Conservation (phyloP, 2,797 vertebrate genomes). For the Anomalospiza imberbis region DNA sequence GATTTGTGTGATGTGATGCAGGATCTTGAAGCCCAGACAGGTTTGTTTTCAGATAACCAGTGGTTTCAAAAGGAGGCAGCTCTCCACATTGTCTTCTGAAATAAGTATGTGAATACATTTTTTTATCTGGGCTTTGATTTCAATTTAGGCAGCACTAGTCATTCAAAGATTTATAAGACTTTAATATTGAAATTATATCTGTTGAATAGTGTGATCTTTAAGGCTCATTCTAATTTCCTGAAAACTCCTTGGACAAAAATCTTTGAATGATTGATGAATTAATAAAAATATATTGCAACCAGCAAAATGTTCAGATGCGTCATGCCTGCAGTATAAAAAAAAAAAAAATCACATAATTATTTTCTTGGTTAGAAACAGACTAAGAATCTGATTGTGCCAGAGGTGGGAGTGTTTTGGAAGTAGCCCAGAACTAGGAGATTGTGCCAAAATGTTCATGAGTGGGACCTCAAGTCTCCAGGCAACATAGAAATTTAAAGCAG, state of each 20-base stretch:
- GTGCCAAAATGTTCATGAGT: neutral
- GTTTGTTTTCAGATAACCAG: neutral
- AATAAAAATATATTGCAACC: neutral
- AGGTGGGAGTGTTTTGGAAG: neutral
- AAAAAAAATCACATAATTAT: neutral
- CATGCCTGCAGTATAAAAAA: neutral
- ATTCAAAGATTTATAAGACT: constrained; percentile 10
- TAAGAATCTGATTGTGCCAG: neutral
- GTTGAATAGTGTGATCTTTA: neutral
- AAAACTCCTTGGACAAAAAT: constrained; percentile 17
- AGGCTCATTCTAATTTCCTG: constrained; percentile 40
- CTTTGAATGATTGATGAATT: neutral
- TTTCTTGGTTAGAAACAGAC: neutral
- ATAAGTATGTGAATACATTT: neutral
- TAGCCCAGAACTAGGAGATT: neutral
- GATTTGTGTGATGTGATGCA: neutral
- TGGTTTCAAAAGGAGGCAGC: neutral
- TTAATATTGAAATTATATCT: constrained; percentile 31
- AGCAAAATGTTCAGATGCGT: neutral
- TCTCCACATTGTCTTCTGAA: neutral
- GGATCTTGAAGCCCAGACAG: neutral
- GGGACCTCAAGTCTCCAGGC: neutral
- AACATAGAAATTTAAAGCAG: constrained; percentile 3
- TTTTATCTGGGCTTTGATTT: neutral
- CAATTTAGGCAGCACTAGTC: neutral